Evolutionary conservation across 1,140 invertebrate genomes (phyloP), one percentile per base, ranked within the genome.

Genomic region (Amyelois transitella): DNA sequence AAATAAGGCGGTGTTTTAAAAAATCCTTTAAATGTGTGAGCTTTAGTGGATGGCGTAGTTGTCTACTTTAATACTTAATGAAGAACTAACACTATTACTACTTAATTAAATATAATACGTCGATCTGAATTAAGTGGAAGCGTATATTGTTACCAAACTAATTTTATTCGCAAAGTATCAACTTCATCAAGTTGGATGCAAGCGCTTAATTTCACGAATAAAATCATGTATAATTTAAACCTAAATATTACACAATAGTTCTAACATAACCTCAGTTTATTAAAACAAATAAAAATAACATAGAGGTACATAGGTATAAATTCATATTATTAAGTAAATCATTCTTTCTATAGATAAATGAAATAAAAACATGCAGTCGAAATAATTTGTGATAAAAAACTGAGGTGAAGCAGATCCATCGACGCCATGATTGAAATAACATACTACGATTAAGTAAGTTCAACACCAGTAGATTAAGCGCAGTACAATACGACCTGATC

Each of bases 81-180:
- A 78, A 72, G 74, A 69, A 80, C 75, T 83, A 86, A 38, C 65
- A 75, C 73, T 85, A 86, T 81, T 83, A 79, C 79, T 81, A 84
- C 84, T 82, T 81, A 83, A 75, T 75, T 84, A 85, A 83, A 85
- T 84, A 85, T 81, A 84, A 84, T 87, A 86, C 75, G 81, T 67
- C 62, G 64, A 71, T 81, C 72, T 80, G 71, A 82, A 69, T 80
- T 81, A 87, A 78, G 79, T 83, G 81, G 60, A 87, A 87, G 81
- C 81, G 81, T 84, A 85, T 82, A 62, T 72, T 70, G 58, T 58
- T 75, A 72, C 68, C 66, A 64, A 76, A 67, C 72, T 53, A 55
- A 67, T 58, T 64, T 68, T 61, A 69, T 73, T 59, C 63, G 58
- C 62, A 67, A 69, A 74, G 77, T n/a, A 21, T 10, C 21, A 17